These are phyloP conservation scores for Aphaenogaster rudis DNA, from an alignment of 1,140 invertebrate species.

Conservation along the genomic window DNA sequence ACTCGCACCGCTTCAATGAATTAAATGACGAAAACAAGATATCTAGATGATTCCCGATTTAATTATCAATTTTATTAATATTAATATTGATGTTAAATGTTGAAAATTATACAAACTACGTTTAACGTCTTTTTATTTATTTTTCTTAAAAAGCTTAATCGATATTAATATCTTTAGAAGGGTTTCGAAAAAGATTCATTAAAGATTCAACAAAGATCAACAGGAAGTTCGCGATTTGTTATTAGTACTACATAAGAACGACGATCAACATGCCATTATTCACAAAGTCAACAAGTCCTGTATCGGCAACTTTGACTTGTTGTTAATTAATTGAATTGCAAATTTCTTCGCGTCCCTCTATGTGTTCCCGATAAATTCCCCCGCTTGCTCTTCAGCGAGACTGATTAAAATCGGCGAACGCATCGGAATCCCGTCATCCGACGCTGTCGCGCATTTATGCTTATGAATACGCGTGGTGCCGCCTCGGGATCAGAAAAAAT, in stretches of 20 bases:
- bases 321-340: slow-evolving; percentile 52
- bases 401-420: slow-evolving; percentile 53
- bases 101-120: background rate
- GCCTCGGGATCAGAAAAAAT: slow-evolving; percentile 60
- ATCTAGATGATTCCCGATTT: background rate
- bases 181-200: background rate
- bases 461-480: slow-evolving; percentile 56
- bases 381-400: slow-evolving; percentile 4
- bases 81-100: background rate
- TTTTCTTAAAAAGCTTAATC: background rate
- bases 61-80: background rate
- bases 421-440: slow-evolving; percentile 46
- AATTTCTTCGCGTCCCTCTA: slow-evolving; percentile 27
- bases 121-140: background rate
- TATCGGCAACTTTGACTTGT: background rate
- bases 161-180: background rate
- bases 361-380: slow-evolving; percentile 19
- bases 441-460: slow-evolving; percentile 16
- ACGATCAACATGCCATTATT: background rate
- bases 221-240: background rate
- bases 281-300: background rate
- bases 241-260: background rate
- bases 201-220: background rate
- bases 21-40: background rate
- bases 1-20: background rate